A percentile compares a stretch with the other conserved stretches of the same genome.
These are phyloP conservation scores for Agonopterix arenella DNA, from an alignment of 2,888 invertebrate species.

Conservation along the genomic window DNA sequence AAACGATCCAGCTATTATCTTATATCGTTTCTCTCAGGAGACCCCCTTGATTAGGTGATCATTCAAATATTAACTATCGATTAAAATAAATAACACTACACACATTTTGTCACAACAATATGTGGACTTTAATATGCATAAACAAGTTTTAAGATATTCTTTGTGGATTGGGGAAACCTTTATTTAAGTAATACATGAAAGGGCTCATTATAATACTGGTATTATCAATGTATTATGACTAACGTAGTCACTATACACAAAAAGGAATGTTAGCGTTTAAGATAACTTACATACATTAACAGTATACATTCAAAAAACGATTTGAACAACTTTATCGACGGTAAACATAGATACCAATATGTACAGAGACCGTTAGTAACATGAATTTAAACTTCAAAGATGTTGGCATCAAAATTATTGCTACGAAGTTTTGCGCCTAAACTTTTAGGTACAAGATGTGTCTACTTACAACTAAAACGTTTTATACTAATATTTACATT, in stretches of 20 bases:
- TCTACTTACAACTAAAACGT: conserved; percentile 60
- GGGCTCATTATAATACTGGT: too few relatives aligned
- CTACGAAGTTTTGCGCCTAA: conserved; percentile 60
- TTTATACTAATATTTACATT: conserved; percentile 67
- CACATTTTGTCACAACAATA: too few relatives aligned
- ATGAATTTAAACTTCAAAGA: conserved; percentile 54
- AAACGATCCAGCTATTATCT: too few relatives aligned
- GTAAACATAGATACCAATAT: conserved; percentile 50
- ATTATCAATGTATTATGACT: neutral
- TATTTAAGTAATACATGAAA: too few relatives aligned
- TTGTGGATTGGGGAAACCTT: too few relatives aligned
- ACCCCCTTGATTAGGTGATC: too few relatives aligned
- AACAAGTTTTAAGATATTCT: too few relatives aligned
- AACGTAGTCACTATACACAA: conserved; percentile 2
- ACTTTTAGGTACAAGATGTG: conserved; percentile 66
- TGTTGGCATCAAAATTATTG: conserved; percentile 73
- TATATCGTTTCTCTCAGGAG: too few relatives aligned
- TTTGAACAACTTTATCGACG: conserved; percentile 46
- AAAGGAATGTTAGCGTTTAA: conserved; percentile 73
- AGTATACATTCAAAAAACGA: conserved; percentile 48
- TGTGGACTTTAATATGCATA: too few relatives aligned
- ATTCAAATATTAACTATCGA: too few relatives aligned
- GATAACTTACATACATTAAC: conserved; percentile 48
- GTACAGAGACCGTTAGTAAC: conserved; percentile 56
- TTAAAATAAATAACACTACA: too few relatives aligned